Base-by-base conservation (phyloP, 2,888 invertebrate species). In the Panorpa germanica region DNA sequence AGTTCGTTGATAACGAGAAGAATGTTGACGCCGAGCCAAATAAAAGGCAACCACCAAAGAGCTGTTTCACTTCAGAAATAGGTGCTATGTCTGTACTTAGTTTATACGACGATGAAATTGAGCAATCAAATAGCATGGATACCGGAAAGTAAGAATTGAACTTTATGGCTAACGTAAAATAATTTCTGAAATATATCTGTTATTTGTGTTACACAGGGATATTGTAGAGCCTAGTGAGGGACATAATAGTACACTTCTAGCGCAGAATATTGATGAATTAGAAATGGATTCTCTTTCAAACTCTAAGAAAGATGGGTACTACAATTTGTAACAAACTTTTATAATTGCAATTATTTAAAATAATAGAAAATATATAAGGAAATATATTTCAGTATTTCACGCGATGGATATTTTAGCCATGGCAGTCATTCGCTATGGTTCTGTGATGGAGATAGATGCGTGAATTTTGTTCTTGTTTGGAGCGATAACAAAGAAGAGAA, bases 391-490 rank as follows among this genome's bases (percentile, higher is more conserved):
- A 10, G 22, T 39, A 23, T 31, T 11, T 22, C 15, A n/a, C 35
- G 23, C 39, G 44, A 35, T 50, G 48, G 22, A 17, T 13, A 20
- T 2, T 15, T n/a, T 1, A 17, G 6, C 3, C 22, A 13, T 41
- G 44, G 47, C 3, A 61, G 60, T 39, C 61, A 63, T 0, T 68
- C 70, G 1, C 53, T 76, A 33, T 69, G 62, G 38, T 80, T 81
- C 50, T 61, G 61, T 37, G 81, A 81, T 49, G 71, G 71, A 7
- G 50, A 61, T 5, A 63, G 76, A 14, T 69, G 74, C 4, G 70
- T 82, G 40, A 81, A 82, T 55, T 82, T 73, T 53, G 70, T 81
- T 25, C 49, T 83, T 29, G 82, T 75, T 6, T 83, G 80, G 71
- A 75, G 48, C 11, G 52, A 62, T 36, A 61, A 63, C 25, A 60